Base-by-base conservation (phyloP, 2,797 vertebrate species). In the Catharus ustulatus region DNA sequence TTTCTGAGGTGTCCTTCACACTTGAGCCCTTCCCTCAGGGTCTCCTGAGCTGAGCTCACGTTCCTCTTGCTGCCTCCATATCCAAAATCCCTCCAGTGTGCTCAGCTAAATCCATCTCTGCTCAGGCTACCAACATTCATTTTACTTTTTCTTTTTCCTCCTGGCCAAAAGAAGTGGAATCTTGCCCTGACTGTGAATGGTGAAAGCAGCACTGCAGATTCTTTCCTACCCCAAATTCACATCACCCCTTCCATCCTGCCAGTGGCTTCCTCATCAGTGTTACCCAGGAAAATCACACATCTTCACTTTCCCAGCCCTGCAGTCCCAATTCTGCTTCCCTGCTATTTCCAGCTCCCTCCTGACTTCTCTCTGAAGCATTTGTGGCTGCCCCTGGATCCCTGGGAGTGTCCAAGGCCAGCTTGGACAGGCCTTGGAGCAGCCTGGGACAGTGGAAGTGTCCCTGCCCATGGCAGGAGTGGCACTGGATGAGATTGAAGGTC, bases 341-440 rank as follows among this genome's bases (percentile, higher is more conserved):
- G 17, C 69, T 79, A 0, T 45, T 67, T 48, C 87, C 27, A 32
- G 0, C n/a, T 71, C 68, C 17, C 20, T 30, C 0, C 54, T 34
- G 51, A 54, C 26, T 42, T 69, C 26, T 61, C 34, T 51, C n/a
- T 36, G 45, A 45, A 54, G 36, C 6, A 1, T 13, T 34, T 22
- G 0, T 21, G 36, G 17, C 18, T 12, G 29, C 59, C 15, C 38
- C 11, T 67, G 34, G 34, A 34, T 34, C 34, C 34, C 34, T 34
- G 34, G 86, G 6, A 0, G 15, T 68, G 48, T 0, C 40, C 69
- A 10, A 23, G 26, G 40, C 21, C 34, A 48, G 40, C 30, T 0
- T 88, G 77, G 34, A 8, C 0, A 0, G 22, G 23, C 22, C 11
- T 73, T 34, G 34, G 34, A 34, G 34, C 34, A 34, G 8, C 34